A percentile compares a stretch with the other conserved stretches of the same genome.
These are phyloP conservation scores for Scelioninae gen. 1 DNA, from an alignment of 2,888 invertebrate genomes.

Conservation along the genomic window DNA sequence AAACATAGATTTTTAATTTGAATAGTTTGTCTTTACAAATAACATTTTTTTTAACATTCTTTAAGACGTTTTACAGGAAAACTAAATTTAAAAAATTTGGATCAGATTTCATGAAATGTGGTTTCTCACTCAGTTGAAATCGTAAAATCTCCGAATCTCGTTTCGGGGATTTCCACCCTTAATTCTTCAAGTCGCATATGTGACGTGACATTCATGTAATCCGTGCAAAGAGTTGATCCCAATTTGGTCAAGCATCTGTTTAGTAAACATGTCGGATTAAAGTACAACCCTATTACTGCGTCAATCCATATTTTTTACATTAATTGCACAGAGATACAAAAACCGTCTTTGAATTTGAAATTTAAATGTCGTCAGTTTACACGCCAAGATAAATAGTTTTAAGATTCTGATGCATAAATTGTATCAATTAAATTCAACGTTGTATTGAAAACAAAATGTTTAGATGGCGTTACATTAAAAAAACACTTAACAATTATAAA, in stretches of 20 bases:
- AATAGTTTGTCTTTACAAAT: no score
- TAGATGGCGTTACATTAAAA: no score
- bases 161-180: constrained; percentile 69
- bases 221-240: constrained; percentile 83
- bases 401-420: not conserved
- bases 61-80: no score
- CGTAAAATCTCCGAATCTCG: constrained; percentile 68
- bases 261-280: constrained; percentile 69
- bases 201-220: constrained; percentile 82
- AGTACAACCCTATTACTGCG: constrained; percentile 53
- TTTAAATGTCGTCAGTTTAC: no score
- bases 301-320: constrained; percentile 62
- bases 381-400: no score
- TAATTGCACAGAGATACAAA: constrained; percentile 34
- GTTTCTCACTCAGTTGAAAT: constrained; percentile 32
- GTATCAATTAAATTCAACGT: no score
- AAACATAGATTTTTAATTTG: no score
- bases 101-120: constrained; percentile 1
- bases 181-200: constrained; percentile 74
- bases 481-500: no score
- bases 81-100: not conserved
- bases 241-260: constrained; percentile 78
- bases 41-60: no score
- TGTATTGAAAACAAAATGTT: no score
- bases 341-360: constrained; percentile 37